These are phyloP conservation scores for Muricea muricata DNA, from an alignment of 92 coral and sea anemone species.

Conservation along the genomic window DNA sequence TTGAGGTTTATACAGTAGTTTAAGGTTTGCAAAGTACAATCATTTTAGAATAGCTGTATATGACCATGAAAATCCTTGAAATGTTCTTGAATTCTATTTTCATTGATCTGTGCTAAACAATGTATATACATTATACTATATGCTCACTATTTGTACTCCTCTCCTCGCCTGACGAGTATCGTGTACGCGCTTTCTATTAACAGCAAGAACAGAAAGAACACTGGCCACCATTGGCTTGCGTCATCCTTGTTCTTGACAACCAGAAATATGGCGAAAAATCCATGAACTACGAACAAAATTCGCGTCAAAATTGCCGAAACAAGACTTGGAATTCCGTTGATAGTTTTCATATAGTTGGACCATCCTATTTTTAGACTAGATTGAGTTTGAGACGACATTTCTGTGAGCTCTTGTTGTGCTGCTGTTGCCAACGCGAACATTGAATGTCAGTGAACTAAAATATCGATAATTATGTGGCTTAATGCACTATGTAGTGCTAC, in stretches of 20 bases:
- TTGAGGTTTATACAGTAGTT: too few relatives aligned
- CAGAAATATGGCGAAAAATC: constrained; percentile 84
- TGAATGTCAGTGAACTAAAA: neutral
- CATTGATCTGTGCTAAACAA: too few relatives aligned
- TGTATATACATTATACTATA: too few relatives aligned
- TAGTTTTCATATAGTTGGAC: neutral
- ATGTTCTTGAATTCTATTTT: too few relatives aligned
- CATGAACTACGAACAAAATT: constrained; percentile 85
- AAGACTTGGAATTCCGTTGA: constrained; percentile 12
- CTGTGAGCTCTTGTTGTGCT: neutral
- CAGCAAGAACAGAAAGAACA: constrained; percentile 74
- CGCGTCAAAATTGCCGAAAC: constrained; percentile 89
- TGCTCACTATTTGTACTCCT: constrained; percentile 95
- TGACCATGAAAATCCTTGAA: too few relatives aligned
- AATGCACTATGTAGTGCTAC: neutral
- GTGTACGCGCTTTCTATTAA: constrained; percentile 89
- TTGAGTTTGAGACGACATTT: too few relatives aligned
- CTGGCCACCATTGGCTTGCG: constrained; percentile 72
- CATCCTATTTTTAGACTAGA: neutral
- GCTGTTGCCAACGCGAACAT: neutral
- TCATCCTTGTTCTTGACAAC: constrained; percentile 75
- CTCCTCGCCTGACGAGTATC: constrained; percentile 87
- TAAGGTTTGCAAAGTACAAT: too few relatives aligned
- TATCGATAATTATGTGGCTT: neutral
- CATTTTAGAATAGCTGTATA: too few relatives aligned